Conservation (phyloP, 1,140 invertebrate genomes). For the Phocides pigmalion region DNA sequence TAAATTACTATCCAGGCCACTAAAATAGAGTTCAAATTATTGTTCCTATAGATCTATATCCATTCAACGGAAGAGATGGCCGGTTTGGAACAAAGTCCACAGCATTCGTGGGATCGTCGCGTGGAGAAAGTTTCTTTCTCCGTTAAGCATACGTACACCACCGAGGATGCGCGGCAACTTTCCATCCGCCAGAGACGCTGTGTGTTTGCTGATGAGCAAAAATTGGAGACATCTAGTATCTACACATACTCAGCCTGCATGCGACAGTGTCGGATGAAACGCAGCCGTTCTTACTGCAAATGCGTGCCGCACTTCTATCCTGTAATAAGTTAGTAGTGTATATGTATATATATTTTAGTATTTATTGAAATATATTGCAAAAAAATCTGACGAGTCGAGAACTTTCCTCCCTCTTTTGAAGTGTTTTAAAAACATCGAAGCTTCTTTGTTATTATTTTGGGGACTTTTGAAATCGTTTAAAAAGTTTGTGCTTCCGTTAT, state of each 20-base stretch:
- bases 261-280: slow-evolving; percentile 87
- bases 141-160: slow-evolving; percentile 89
- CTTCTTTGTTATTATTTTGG: too few relatives aligned
- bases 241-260: slow-evolving; percentile 89
- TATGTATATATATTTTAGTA: too few relatives aligned
- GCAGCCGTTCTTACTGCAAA: slow-evolving; percentile 84
- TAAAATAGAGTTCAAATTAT: neutral
- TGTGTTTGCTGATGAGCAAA: slow-evolving; percentile 86
- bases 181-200: slow-evolving; percentile 87
- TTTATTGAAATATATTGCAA: too few relatives aligned
- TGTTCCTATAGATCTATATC: slow-evolving; percentile 85
- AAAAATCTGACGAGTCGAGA: too few relatives aligned
- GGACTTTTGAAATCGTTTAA: too few relatives aligned
- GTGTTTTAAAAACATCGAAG: too few relatives aligned
- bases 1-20: too few relatives aligned
- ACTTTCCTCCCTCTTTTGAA: too few relatives aligned
- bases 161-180: slow-evolving; percentile 87
- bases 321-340: too few relatives aligned
- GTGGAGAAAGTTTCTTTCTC: slow-evolving; percentile 87
- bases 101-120: slow-evolving; percentile 87
- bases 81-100: slow-evolving; percentile 86
- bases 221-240: slow-evolving; percentile 83
- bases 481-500: too few relatives aligned
- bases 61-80: slow-evolving; percentile 88
- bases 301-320: slow-evolving; percentile 89